phyloP scores from a whole-genome alignment of 2,797 vertebrate species.

The Protosalanx chinensis region DNA sequence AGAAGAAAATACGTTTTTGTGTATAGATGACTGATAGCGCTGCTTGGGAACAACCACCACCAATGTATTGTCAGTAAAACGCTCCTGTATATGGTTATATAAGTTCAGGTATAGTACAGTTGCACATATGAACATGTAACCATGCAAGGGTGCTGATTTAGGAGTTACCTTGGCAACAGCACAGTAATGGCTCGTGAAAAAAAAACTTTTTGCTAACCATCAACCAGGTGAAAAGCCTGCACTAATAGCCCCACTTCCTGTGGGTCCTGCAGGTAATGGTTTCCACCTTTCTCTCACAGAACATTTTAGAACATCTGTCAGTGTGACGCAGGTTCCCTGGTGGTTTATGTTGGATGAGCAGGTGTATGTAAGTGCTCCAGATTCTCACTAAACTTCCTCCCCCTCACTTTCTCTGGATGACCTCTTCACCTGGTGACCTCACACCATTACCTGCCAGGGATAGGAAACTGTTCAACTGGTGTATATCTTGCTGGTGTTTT shows the following conservation, averaged over 20 bases:
- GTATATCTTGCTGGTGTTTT: background rate
- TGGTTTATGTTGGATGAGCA: slow-evolving; percentile 36
- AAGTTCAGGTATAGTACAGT: background rate
- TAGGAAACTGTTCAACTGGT: too few species aligned
- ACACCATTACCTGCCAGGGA: too few species aligned
- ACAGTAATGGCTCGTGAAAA: slow-evolving; percentile 29
- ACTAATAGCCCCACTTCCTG: slow-evolving; percentile 50
- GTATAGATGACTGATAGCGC: background rate
- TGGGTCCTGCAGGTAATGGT: slow-evolving; percentile 60
- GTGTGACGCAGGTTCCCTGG: slow-evolving; percentile 13
- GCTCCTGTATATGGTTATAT: too few species aligned
- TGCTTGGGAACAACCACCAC: background rate
- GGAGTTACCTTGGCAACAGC: slow-evolving; percentile 16
- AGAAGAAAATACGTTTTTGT: background rate
- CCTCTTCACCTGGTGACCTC: too few species aligned
- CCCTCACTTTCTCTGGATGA: too few species aligned
- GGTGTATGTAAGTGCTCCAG: slow-evolving; percentile 39
- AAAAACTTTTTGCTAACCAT: slow-evolving; percentile 33
- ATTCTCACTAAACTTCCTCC: background rate
- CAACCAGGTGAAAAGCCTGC: slow-evolving; percentile 46
- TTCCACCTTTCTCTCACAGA: slow-evolving; percentile 44
- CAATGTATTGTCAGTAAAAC: background rate
- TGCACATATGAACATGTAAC: slow-evolving; percentile 9
- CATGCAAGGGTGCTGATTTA: slow-evolving; percentile 21
- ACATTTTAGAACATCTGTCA: slow-evolving; percentile 46